Evolutionary conservation across 2,888 invertebrate genomes (phyloP), one percentile per base, ranked within the genome.

Genomic region (Calameuta idolon): DNA sequence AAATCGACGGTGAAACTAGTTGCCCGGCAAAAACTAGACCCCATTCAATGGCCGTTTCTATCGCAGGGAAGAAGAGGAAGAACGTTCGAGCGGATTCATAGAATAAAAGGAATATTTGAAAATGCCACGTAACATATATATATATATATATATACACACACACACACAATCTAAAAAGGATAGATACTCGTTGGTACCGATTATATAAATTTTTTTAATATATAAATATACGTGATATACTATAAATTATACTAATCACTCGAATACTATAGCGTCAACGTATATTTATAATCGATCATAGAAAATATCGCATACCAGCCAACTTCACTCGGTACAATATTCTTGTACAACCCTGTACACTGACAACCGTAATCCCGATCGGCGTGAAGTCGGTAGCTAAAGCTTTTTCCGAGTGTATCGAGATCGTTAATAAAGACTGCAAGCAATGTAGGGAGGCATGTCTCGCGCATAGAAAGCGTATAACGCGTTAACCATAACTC

Each of bases 41-140:
- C 88, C 85, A 88, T 87, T 88, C 87, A 88, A 88, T 87, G 86
- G 84, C 85, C 82, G 87, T 86, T 85, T 83, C 83, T 84, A 83
- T 71, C 3, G 9, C 69, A 30, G 69, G 40, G 69, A 31, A 30
- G 69, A 69, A 30, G 69, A 69, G 71, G 31, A 31, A 71, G 71
- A n/a, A 71, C 23, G 55, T 23, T 55, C 55, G 55, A 55, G 9
- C 23, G 9, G 55, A 23, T 55, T 55, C 9, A 23, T 23, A 55
- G 23, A 23, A 55, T 55, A 55, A 55, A 55, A 55, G 23, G 23
- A 55, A 55, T 55, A 55, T 55, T 23, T 55, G 9, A 55, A 55
- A 55, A 23, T 2, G 23, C 23, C 9, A 23, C 9, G 2, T 15
- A 40, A 4, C 15, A 12, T 12, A 12, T 37, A 37, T 37, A 55